These are phyloP conservation scores for Chaetura pelagica DNA, from an alignment of 2,113 vertebrate genomes.

Conservation along the genomic window DNA sequence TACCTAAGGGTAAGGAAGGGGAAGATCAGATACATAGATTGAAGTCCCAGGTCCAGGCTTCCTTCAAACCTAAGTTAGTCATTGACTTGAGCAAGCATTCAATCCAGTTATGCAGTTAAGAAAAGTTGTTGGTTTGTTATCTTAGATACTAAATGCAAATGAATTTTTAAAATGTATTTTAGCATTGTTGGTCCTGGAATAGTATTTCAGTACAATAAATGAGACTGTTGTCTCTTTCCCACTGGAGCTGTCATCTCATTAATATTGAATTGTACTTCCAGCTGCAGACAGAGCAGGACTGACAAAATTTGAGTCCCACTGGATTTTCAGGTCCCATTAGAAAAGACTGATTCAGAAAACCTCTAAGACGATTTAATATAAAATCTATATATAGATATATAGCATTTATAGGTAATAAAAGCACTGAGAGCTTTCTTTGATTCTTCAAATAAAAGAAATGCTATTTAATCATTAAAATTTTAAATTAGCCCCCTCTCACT, in stretches of 20 bases:
- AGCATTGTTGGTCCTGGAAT: neutral
- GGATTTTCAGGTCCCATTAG: neutral
- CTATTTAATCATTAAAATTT: neutral
- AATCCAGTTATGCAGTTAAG: neutral
- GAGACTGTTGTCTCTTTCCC: neutral
- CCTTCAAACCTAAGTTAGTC: neutral
- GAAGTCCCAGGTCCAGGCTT: neutral
- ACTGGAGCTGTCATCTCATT: neutral
- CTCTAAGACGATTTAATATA: neutral
- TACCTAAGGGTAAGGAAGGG: neutral
- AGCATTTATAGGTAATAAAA: neutral
- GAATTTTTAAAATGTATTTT: neutral
- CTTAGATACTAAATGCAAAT: neutral
- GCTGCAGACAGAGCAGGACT: neutral
- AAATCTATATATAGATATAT: too few relatives aligned
- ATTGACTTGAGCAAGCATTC: neutral
- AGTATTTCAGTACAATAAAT: neutral
- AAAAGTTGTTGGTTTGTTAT: neutral
- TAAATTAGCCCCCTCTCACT: neutral
- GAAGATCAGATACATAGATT: neutral
- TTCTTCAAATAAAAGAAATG: neutral
- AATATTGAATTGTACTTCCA: neutral
- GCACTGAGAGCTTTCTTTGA: neutral
- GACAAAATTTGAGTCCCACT: neutral
- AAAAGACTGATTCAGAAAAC: neutral